Percentiles rank a stretch among this genome's conserved stretches.
Evolutionary conservation across 2,113 vertebrate genomes (phyloP).

Genomic region (Boleophthalmus pectinirostris): DNA sequence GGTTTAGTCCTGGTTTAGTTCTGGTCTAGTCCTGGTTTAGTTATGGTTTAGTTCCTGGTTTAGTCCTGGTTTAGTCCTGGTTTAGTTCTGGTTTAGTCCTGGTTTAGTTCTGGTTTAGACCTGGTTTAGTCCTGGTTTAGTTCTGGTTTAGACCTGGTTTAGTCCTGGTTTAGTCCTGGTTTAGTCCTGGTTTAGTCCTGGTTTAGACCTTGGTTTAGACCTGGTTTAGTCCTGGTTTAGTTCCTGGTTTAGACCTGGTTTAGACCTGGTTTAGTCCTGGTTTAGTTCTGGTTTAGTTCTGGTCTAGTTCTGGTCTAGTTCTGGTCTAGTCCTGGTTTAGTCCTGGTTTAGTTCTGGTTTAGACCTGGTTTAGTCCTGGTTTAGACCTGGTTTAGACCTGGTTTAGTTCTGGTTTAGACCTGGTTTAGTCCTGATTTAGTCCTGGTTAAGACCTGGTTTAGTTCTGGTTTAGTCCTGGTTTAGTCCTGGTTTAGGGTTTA

Average conservation of each 20-base stretch:
- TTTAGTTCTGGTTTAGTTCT: neutral
- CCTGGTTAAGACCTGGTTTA: no score
- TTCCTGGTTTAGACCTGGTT: neutral
- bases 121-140: neutral
- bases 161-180: neutral
- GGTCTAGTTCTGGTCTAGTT: no score
- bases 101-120: no score
- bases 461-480: conserved; percentile 2
- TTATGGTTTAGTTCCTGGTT: no score
- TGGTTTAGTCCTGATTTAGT: neutral
- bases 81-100: neutral
- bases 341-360: neutral
- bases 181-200: conserved; percentile 18
- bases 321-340: conserved; percentile 24
- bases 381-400: neutral
- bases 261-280: conserved; percentile 16
- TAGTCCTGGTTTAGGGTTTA: no score
- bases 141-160: neutral
- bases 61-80: conserved; percentile 8
- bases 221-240: no score
- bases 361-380: neutral
- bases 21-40: no score
- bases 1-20: no score
- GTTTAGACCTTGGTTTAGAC: no score
- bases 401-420: no score